Evolutionary conservation across 35 echinoderm and acorn worm species (phyloP), one percentile per base, ranked within the genome.

Genomic region (Heliocidaris erythrogramma): DNA sequence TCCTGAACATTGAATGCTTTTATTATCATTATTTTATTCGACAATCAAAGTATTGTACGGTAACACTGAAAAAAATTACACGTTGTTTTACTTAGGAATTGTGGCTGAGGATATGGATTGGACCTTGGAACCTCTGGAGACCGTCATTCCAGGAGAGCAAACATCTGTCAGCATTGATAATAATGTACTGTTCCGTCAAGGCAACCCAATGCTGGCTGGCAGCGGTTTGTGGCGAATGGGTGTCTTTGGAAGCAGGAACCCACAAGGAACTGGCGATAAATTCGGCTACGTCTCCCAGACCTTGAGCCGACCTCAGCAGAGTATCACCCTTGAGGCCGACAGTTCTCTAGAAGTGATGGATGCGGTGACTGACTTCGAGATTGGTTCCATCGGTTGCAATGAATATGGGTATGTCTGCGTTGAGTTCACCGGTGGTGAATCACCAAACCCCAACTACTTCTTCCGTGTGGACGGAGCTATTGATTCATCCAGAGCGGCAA

Each of bases 191-290:
- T 94, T 95, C 59, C 59, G 88, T 48, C 59, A 53, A 27, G 94
- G 95, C 42, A 96, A 95, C 93, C 86, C 95, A 14, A 89, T 32
- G 27, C 49, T 98, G 65, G 85, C 85, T 18, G 97, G 97, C 7
- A 90, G 48, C 49, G 96, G 96, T 50, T 56, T 98, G 84, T 98
- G 97, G 97, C 94, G 95, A 87, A 96, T 98, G 96, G 93, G 93
- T 69, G 87, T 98, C 69, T 98, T 94, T 30, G 97, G 97, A 18
- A 96, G 96, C 94, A 92, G 86, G 30, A 96, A 94, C 90, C 30
- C 48, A 11, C 96, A 98, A 30, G 97, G 97, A 31, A 65, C 94
- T 14, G 60, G 94, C 18, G 94, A 95, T 32, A 96, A 94, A 50
- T 95, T 97, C 30, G 95, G 95, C 53, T 95, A 96, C 48, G 94